A percentile compares a stretch with the other conserved stretches of the same genome.
Evolutionary conservation across 2,113 vertebrate genomes (phyloP).

Genomic region (Origma solitaria): DNA sequence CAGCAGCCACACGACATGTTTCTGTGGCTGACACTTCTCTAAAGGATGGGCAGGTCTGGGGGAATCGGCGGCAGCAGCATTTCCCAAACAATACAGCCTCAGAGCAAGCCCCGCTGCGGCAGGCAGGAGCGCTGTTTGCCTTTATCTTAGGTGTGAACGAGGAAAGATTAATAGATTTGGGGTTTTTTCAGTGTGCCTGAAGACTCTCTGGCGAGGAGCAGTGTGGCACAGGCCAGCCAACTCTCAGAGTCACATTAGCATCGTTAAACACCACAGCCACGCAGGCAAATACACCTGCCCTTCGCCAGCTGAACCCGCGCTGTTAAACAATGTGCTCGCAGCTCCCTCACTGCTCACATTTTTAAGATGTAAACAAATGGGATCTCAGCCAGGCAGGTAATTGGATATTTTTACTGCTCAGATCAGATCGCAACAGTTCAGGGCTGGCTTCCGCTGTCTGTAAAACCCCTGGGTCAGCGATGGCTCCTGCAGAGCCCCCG

Average conservation of each 20-base stretch:
- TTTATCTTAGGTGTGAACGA: not conserved
- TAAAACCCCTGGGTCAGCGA: not conserved
- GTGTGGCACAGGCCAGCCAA: not conserved
- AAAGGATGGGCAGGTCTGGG: constrained; percentile 22
- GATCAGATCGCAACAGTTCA: not conserved
- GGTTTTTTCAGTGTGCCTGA: not conserved
- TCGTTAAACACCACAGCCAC: constrained; percentile 7
- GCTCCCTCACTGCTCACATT: not conserved
- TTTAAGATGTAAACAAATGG: constrained; percentile 36
- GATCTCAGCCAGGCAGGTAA: constrained; percentile 52
- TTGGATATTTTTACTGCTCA: constrained; percentile 46
- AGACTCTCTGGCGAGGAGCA: not conserved
- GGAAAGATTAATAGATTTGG: constrained; percentile 15
- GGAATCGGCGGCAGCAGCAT: not conserved
- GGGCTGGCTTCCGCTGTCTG: not conserved
- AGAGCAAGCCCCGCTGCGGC: not conserved
- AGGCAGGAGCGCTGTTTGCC: not conserved
- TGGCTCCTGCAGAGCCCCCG: not conserved
- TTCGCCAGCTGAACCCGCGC: not conserved
- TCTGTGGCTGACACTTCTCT: not conserved
- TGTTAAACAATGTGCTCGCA: not conserved
- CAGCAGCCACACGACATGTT: not conserved
- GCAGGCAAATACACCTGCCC: constrained; percentile 9
- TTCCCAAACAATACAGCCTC: constrained; percentile 18
- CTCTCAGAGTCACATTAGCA: not conserved